Conservation (phyloP, 2,888 invertebrate genomes). For the Agelastica alni region DNA sequence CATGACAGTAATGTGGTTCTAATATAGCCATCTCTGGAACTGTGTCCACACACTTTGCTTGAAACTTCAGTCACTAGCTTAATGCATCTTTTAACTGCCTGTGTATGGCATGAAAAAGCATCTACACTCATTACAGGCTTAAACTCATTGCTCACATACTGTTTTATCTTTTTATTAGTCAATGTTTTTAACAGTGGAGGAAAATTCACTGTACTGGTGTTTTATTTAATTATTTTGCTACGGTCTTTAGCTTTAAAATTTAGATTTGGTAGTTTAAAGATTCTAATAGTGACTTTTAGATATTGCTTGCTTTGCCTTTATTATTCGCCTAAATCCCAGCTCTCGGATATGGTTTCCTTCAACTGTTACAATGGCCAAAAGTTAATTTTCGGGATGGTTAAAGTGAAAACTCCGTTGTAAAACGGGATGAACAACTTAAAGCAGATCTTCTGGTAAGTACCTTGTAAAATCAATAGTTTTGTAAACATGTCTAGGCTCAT, state of each 20-base stretch:
- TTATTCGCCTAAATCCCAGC: background rate
- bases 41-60: background rate
- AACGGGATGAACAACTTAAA: background rate
- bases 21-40: background rate
- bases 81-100: background rate
- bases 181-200: slow-evolving; percentile 1
- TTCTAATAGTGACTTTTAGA: no score
- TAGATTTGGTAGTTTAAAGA: background rate
- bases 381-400: background rate
- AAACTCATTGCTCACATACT: background rate
- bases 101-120: background rate
- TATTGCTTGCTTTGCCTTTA: background rate
- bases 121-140: background rate
- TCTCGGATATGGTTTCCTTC: background rate
- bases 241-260: background rate
- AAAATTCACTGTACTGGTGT: background rate
- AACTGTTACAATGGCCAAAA: background rate
- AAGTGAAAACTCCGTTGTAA: background rate
- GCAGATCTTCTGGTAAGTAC: slow-evolving; percentile 1
- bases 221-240: background rate
- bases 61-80: background rate
- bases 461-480: background rate
- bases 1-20: background rate
- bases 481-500: background rate
- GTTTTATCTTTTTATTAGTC: background rate